phyloP scores from a whole-genome alignment of 2,797 vertebrate genomes.

The Brachymystax lenok region DNA sequence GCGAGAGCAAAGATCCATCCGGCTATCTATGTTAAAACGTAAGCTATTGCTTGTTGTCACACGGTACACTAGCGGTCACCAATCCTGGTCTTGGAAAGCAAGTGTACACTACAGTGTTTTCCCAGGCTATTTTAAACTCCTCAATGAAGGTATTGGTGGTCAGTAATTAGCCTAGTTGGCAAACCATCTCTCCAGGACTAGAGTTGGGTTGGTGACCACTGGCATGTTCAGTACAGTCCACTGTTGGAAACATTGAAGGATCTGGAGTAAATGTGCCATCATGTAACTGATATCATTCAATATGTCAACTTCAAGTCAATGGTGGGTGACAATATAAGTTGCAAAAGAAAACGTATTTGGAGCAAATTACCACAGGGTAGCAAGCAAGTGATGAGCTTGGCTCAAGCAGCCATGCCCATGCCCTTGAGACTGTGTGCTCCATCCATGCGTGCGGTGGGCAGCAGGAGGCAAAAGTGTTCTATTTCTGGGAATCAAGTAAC shows the following conservation, averaged over 20 bases:
- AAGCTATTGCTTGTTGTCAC: not conserved
- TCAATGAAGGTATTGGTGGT: too few species aligned
- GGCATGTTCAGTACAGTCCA: too few species aligned
- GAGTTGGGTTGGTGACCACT: too few species aligned
- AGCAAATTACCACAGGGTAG: not conserved
- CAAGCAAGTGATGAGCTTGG: not conserved
- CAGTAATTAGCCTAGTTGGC: too few species aligned
- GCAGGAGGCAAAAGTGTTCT: not conserved
- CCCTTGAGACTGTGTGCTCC: too few species aligned
- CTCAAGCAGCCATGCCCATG: too few species aligned
- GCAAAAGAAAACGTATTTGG: not conserved
- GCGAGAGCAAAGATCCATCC: not conserved
- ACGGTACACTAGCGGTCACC: not conserved
- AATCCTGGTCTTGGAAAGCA: not conserved
- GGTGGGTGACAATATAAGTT: not conserved
- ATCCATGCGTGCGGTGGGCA: too few species aligned
- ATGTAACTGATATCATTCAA: not conserved
- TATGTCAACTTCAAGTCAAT: not conserved
- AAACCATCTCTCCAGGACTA: too few species aligned
- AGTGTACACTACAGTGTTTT: not conserved
- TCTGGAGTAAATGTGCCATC: not conserved
- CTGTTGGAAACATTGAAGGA: not conserved
- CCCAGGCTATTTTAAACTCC: not conserved
- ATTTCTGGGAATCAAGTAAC: slow-evolving; percentile 3
- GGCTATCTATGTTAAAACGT: not conserved